phyloP scores from a whole-genome alignment of 2,888 invertebrate species.

The Drosophila quinaria region DNA sequence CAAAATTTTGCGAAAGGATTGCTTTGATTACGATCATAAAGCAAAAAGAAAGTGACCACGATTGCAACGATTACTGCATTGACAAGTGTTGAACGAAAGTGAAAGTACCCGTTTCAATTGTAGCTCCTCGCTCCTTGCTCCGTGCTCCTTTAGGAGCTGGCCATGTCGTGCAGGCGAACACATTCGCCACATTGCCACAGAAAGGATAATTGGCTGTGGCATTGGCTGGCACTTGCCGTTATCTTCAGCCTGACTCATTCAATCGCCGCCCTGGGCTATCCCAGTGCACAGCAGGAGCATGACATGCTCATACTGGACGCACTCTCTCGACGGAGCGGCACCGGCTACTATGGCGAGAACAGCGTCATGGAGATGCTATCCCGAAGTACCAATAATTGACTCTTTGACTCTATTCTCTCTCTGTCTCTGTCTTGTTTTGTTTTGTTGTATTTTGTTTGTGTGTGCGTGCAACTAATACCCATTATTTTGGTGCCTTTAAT shows the following conservation, averaged over 20 bases:
- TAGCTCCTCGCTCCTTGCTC: not conserved
- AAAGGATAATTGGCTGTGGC: conserved; percentile 77
- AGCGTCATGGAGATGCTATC: conserved; percentile 94
- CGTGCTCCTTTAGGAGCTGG: conserved; percentile 46
- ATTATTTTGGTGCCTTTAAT: conserved; percentile 40
- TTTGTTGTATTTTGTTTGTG: conserved; percentile 6
- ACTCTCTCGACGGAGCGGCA: conserved; percentile 88
- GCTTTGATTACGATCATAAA: conserved; percentile 12
- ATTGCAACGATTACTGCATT: conserved; percentile 3
- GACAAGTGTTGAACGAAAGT: conserved; percentile 67
- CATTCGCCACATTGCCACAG: conserved; percentile 45
- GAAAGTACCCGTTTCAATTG: conserved; percentile 63
- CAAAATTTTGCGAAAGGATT: conserved; percentile 40
- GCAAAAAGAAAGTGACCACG: conserved; percentile 71
- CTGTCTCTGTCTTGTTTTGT: conserved; percentile 5
- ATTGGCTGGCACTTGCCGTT: conserved; percentile 32
- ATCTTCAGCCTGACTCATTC: conserved; percentile 20
- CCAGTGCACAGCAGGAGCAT: conserved; percentile 89
- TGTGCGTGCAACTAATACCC: conserved; percentile 48
- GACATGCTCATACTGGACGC: conserved; percentile 91
- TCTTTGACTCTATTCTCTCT: not conserved
- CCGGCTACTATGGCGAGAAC: conserved; percentile 87
- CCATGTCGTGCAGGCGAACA: conserved; percentile 41
- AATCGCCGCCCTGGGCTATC: conserved; percentile 68
- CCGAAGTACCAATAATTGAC: conserved; percentile 88